These are phyloP conservation scores for Dendrolimus pini DNA, from an alignment of 2,888 invertebrate species.

Conservation along the genomic window DNA sequence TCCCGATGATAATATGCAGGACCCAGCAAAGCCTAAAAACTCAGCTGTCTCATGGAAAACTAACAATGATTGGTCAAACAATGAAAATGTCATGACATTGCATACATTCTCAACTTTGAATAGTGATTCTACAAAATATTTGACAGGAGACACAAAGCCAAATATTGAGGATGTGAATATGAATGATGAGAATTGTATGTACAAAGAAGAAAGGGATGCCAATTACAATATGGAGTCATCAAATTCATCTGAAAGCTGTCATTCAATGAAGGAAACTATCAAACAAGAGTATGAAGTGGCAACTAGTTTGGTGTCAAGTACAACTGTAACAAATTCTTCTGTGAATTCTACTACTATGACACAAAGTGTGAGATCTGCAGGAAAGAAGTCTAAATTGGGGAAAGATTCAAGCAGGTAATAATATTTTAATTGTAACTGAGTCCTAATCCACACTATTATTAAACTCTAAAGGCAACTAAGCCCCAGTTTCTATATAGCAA, in stretches of 20 bases:
- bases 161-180: constrained; percentile 65
- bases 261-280: constrained; percentile 60
- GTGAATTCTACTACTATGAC: constrained; percentile 46
- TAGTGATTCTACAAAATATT: constrained; percentile 55
- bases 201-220: constrained; percentile 64
- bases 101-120: constrained; percentile 54
- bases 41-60: constrained; percentile 64
- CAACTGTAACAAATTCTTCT: constrained; percentile 37
- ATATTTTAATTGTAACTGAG: constrained; percentile 1
- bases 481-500: too few species aligned
- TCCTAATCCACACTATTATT: too few species aligned
- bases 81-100: constrained; percentile 54
- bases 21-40: constrained; percentile 65
- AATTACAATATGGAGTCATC: constrained; percentile 71
- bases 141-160: constrained; percentile 66
- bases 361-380: constrained; percentile 40
- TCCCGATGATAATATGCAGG: constrained; percentile 63
- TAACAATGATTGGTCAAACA: constrained; percentile 56
- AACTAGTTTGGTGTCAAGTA: constrained; percentile 46
- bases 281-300: constrained; percentile 52
- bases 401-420: constrained; percentile 62
- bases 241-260: constrained; percentile 68
- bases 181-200: constrained; percentile 67
- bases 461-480: too few species aligned
- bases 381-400: constrained; percentile 56